phyloP scores from a whole-genome alignment of 2,797 vertebrate genomes.

The Chiloscyllium punctatum region DNA sequence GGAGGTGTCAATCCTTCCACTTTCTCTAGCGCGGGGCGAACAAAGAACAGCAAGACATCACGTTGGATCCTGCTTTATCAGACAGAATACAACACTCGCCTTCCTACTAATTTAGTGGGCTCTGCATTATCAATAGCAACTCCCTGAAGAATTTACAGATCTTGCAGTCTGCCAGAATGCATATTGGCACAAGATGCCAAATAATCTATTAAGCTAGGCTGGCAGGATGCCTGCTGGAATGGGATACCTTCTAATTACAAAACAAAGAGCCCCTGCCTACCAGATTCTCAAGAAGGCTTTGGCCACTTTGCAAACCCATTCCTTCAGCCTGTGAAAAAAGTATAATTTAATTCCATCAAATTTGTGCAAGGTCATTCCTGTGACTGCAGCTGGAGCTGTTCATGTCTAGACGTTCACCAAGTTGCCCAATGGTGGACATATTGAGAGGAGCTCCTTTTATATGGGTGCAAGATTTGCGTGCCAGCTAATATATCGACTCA shows the following conservation, averaged over 20 bases:
- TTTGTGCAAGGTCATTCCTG: not conserved
- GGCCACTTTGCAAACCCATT: not conserved
- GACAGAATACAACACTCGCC: not conserved
- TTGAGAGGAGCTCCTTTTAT: not conserved
- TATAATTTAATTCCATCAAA: not conserved
- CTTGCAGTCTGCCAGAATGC: not conserved
- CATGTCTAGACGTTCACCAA: not conserved
- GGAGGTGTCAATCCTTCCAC: not conserved
- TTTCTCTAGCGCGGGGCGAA: not conserved
- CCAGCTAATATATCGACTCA: not conserved
- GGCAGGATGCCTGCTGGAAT: not conserved
- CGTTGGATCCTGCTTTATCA: not conserved
- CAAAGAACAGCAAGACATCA: not conserved
- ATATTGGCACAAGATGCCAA: not conserved
- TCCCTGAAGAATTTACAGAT: not conserved
- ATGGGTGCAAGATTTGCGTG: not conserved
- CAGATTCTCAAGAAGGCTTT: not conserved
- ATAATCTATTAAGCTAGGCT: not conserved
- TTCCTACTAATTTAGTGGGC: not conserved
- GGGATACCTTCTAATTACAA: not conserved
- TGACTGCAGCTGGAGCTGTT: not conserved
- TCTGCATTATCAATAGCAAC: not conserved
- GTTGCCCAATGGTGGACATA: not conserved
- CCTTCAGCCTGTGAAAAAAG: not conserved
- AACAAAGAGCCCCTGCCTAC: not conserved